Evolutionary conservation across 2,113 vertebrate genomes (phyloP), one percentile per base, ranked within the genome.

Genomic region (Alligator mississippiensis): DNA sequence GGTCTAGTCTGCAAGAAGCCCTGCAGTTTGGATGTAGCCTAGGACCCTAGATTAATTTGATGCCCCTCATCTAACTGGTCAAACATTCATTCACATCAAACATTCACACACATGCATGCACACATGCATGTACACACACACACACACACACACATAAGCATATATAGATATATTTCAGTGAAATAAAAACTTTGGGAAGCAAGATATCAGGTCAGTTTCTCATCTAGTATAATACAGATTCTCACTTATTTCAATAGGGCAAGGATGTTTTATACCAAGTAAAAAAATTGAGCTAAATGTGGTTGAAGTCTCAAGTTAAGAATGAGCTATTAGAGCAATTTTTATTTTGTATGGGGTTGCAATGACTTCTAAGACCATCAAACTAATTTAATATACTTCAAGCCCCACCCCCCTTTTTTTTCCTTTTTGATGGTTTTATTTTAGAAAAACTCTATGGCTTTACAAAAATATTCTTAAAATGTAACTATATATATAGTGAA

Each of bases 391-490:
- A 72, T 87, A 2, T 76, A 84, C 13, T 87, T 85, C 38, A 77
- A 86, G 22, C 78, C 47, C 64, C 88, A n/a, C 21, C 77, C 14
- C 74, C 55, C 80, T 84, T 97, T 96, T 94, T 27, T 89, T 97
- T 96, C 72, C 11, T 89, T 95, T 96, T 61, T 2, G 9, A 80
- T 90, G 5, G 63, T 55, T 90, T 96, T 96, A 94, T 89, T 97
- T 97, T 90, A 85, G 90, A 64, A 92, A 96, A 90, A 92, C 82
- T 4, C 16, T 57, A 76, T 62, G 68, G 7, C 30, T 93, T 90
- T 77, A 80, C 87, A 92, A 95, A 84, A 84, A 74, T 97, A 30
- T 87, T 25, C 76, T 95, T 96, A 92, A 92, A 97, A 92, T 80
- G 22, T 78, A 91, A 72, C 90, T 90, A 80, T 84, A 58, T 77